Evolutionary conservation across 2,113 vertebrate species (phyloP), one percentile per base, ranked within the genome.

Genomic region (Erpornis zantholeuca): DNA sequence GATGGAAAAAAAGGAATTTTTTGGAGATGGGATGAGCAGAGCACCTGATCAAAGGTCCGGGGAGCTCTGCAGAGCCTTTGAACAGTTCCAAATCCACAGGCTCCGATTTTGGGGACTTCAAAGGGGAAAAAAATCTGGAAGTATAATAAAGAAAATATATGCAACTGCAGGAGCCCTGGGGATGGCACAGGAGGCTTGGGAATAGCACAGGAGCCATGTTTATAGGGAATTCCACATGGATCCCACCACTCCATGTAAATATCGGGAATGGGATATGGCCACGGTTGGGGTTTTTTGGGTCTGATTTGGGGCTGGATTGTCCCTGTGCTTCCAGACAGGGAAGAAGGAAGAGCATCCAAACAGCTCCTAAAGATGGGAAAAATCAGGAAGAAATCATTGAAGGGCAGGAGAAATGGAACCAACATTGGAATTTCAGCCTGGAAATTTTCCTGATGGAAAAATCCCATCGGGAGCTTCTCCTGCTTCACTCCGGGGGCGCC

Each of bases 401-500:
- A 66, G 18, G 54, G 56, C 73, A 20, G 35, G 35, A 56, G 70
- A 27, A 85, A 78, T 42, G 9, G 23, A 64, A 54, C 12, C 1
- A 2, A 11, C 6, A 4, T 9, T 33, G 60, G 79, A 50, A 42
- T 79, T 94, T 85, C 53, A 56, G 70, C 1, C 24, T 35, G n/a
- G 56, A 35, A 59, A 11, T 24, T 15, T 59, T 59, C 22, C 56
- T 24, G 0, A 24, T 28, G 63, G 40, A 27, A 38, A 17, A 71
- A 50, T 35, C 52, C 71, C 40, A n/a, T 54, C 85, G 33, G 56
- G 31, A 82, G 23, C 47, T 80, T 29, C 1, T 12, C 63, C 63
- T 45, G 23, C 38, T 4, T 49, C 4, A 0, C 44, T 13, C 35
- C 6, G 0, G 1, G 33, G 4, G 11, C 25, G 53, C 12, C 31